These are phyloP conservation scores for Pocillopora verrucosa DNA, from an alignment of 64 coral and sea anemone species.

Conservation along the genomic window DNA sequence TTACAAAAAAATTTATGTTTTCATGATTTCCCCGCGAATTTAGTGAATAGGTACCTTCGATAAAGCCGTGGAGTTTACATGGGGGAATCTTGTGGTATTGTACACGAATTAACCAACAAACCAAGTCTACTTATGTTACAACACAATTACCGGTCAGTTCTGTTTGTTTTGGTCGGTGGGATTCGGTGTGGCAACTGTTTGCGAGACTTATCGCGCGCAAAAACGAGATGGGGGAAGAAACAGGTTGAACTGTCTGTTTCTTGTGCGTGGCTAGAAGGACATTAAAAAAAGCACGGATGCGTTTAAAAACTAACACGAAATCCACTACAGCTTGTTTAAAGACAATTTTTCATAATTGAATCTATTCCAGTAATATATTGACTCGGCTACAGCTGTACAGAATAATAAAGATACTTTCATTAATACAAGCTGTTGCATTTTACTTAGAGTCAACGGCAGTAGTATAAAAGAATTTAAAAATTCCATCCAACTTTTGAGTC, in stretches of 20 bases:
- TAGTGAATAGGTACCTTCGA: not conserved
- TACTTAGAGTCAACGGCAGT: conserved; percentile 3
- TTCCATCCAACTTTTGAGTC: not conserved
- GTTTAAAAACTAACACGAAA: not conserved
- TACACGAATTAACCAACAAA: not conserved
- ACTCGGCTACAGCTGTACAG: conserved; percentile 33
- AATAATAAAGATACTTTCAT: conserved; percentile 40
- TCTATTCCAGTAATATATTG: conserved; percentile 42
- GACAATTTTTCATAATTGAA: conserved; percentile 40
- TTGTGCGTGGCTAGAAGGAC: not conserved
- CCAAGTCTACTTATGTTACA: not conserved
- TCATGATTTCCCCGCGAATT: not conserved
- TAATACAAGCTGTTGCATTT: conserved; percentile 43
- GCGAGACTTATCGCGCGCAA: not conserved
- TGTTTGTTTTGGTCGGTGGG: conserved; percentile 1
- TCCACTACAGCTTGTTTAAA: not conserved
- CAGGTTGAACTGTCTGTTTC: not conserved
- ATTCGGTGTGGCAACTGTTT: not conserved
- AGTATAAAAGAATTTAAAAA: conserved; percentile 11
- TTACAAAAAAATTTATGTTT: not conserved
- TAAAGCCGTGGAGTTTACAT: not conserved
- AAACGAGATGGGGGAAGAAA: not conserved
- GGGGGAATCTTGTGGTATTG: not conserved
- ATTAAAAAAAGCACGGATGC: not conserved
- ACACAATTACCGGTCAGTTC: not conserved